Conservation (phyloP, 2,113 vertebrate genomes). For the Lampris incognitus region DNA sequence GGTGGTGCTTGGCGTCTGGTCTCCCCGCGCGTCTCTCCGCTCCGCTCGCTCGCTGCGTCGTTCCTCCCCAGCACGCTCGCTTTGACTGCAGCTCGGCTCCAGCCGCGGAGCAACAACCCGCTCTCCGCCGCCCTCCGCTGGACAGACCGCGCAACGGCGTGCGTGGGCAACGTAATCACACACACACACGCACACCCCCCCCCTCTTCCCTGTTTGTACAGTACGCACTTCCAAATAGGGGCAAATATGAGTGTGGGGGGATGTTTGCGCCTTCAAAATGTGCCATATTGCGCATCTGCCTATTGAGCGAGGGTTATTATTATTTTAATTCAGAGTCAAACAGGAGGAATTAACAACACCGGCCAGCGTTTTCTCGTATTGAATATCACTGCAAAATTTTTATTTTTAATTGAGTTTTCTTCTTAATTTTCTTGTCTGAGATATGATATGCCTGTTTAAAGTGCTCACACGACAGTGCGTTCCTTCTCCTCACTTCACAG, state of each 20-base stretch:
- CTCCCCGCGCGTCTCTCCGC: too few species aligned
- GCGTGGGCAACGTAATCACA: slow-evolving; percentile 44
- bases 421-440: too few species aligned
- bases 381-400: too few species aligned
- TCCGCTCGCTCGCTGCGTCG: background rate
- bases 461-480: too few species aligned
- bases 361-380: too few species aligned
- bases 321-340: too few species aligned
- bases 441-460: too few species aligned
- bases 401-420: too few species aligned
- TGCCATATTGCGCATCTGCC: slow-evolving; percentile 8
- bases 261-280: slow-evolving; percentile 56
- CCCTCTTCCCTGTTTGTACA: slow-evolving; percentile 20
- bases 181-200: slow-evolving; percentile 12
- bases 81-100: background rate
- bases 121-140: slow-evolving; percentile 62
- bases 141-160: background rate
- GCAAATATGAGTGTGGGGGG: slow-evolving; percentile 65
- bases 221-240: slow-evolving; percentile 76
- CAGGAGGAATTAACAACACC: too few species aligned
- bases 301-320: too few species aligned
- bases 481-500: too few species aligned
- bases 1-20: too few species aligned
- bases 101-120: background rate
- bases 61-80: background rate